These are phyloP conservation scores for Lysandra bellargus DNA, from an alignment of 2,888 invertebrate species.

Conservation along the genomic window DNA sequence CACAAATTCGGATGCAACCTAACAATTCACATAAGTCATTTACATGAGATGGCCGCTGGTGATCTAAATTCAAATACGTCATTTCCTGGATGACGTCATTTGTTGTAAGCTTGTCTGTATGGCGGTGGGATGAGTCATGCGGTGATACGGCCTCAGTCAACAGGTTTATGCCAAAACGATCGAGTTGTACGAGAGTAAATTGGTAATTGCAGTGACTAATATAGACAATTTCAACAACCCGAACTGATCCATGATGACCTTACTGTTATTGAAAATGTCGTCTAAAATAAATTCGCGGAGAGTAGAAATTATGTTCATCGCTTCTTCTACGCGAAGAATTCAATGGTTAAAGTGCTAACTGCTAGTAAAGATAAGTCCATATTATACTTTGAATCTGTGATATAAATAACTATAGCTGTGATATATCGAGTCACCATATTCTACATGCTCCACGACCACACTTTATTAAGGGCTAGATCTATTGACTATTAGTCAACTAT, in stretches of 20 bases:
- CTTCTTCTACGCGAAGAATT: too few species aligned
- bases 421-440: too few species aligned
- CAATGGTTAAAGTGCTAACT: too few species aligned
- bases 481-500: too few species aligned
- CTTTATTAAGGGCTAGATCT: too few species aligned
- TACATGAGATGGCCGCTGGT: not conserved
- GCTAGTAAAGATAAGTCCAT: too few species aligned
- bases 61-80: not conserved
- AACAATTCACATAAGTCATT: not conserved
- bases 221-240: not conserved
- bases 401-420: too few species aligned
- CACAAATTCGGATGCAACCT: not conserved
- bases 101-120: conserved; percentile 2
- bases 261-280: not conserved
- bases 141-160: not conserved
- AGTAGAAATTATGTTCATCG: too few species aligned
- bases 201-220: not conserved
- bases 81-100: conserved; percentile 3
- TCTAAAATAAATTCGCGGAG: too few species aligned
- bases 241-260: not conserved
- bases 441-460: too few species aligned
- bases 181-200: not conserved
- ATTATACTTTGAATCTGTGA: too few species aligned
- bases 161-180: not conserved
- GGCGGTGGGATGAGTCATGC: conserved; percentile 1